Evolutionary conservation across 2,797 vertebrate species (phyloP), one percentile per base, ranked within the genome.

Genomic region (Bothrops alternatus): DNA sequence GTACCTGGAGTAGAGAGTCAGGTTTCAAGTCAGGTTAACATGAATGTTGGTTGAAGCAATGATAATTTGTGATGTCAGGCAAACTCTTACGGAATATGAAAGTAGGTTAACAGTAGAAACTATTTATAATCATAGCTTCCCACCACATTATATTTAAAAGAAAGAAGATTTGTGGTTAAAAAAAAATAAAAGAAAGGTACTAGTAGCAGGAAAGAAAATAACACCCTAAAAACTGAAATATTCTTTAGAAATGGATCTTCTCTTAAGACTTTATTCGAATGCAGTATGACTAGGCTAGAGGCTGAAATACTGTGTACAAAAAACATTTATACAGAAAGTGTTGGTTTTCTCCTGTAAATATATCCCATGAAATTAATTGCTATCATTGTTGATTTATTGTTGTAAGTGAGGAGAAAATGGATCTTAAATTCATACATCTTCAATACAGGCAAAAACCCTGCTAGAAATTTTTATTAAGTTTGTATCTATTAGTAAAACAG

Each of bases 1-100:
- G 97, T 97, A 99, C 99, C 99, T 99, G 97, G 97, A 98, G 98
- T 95, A 98, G 97, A 98, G 97, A 98, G 98, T 98, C 97, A 97
- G 97, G 98, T 97, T 97, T 96, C 96, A 97, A 96, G 94, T 98
- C 97, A 98, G 96, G 93, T 94, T 96, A 93, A 47, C 6, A 93
- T 92, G 55, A 90, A 82, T 69, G 12, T 32, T 95, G 23, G 60
- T 12, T 53, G 58, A 93, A 88, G 87, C 86, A 94, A 91, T 47
- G 82, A 85, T 90, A 93, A 96, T 93, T 94, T 93, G 1, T 61
- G 92, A 95, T 91, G 93, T 95, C 93, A 95, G 91, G 94, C 10
- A 93, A 65, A 0, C 42, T 94, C 20, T 89, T 57, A 28, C 4
- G 42, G 28, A 3, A 56, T 86, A 2, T 14, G 93, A 86, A 3